These are phyloP conservation scores for Suricata suricatta DNA, from an alignment of 2,113 vertebrate species.

Conservation along the genomic window DNA sequence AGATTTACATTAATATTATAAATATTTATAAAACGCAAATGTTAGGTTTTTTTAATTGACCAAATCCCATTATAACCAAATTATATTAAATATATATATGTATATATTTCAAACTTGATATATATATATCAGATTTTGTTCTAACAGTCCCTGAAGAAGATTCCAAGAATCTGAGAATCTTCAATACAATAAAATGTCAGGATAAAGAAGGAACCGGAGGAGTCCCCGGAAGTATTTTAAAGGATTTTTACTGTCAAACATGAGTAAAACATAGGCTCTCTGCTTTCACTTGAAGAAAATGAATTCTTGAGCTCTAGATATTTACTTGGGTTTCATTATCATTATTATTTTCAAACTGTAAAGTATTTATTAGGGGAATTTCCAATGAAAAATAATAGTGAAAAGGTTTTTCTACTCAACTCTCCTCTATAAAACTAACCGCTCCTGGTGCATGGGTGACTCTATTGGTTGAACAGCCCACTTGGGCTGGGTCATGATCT, in stretches of 20 bases:
- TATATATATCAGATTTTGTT: background rate
- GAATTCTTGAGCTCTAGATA: background rate
- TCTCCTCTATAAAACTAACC: background rate
- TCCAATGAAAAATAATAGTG: background rate
- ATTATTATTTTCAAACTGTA: background rate
- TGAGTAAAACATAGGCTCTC: background rate
- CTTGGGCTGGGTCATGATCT: too few relatives aligned
- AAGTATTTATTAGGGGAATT: background rate
- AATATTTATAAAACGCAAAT: background rate
- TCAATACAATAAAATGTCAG: background rate
- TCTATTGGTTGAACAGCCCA: too few relatives aligned
- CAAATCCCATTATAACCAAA: background rate
- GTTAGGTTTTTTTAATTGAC: background rate
- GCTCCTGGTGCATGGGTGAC: background rate
- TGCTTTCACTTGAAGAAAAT: background rate
- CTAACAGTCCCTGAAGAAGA: background rate
- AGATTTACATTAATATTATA: background rate
- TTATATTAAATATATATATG: too few relatives aligned
- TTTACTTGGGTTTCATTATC: background rate
- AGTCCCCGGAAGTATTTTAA: background rate
- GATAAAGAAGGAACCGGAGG: background rate
- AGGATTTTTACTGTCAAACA: background rate
- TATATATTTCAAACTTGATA: too few relatives aligned
- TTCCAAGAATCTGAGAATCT: background rate
- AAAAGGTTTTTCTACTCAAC: background rate